These are phyloP conservation scores for Apis mellifera DNA, from an alignment of 1,140 invertebrate species.

Conservation along the genomic window Amel_HAv3.1 CM009944.2:8573501-8574000, in stretches of 20 bases:
- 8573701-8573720: conserved; percentile 55
- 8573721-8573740: conserved; percentile 54
- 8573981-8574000: background rate
- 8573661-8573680: conserved; percentile 56
- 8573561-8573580: conserved; percentile 38
- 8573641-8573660: conserved; percentile 61
- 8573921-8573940: conserved; percentile 5
- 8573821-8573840: background rate
- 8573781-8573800: conserved; percentile 50
- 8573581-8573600: conserved; percentile 31
- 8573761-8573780: conserved; percentile 50
- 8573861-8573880: conserved; percentile 47
- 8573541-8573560: conserved; percentile 57
- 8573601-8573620: conserved; percentile 48
- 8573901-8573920: conserved; percentile 26
- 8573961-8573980: background rate
- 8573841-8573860: background rate
- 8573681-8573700: conserved; percentile 56
- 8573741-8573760: background rate
- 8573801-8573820: background rate
- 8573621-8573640: conserved; percentile 66
- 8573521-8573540: conserved; percentile 44
- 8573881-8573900: conserved; percentile 44
- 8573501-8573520: conserved; percentile 63
- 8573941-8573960: background rate